These are phyloP conservation scores for Hemaris fuciformis DNA, from an alignment of 2,888 invertebrate genomes.

Conservation along the genomic window DNA sequence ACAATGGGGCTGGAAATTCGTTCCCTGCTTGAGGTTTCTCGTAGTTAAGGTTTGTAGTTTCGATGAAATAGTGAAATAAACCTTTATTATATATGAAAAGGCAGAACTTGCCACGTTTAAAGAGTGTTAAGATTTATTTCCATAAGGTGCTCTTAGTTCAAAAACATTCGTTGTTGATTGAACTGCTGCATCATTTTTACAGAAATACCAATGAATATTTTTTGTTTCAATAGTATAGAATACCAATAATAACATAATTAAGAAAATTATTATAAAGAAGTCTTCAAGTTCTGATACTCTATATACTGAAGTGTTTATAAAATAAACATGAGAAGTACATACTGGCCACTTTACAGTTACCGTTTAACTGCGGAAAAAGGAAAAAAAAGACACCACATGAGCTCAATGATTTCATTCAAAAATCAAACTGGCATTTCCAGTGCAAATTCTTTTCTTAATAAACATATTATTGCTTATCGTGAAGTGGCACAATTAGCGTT, in stretches of 20 bases:
- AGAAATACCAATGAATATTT: too few relatives aligned
- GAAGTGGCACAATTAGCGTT: background rate
- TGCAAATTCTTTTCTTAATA: background rate
- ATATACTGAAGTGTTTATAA: too few relatives aligned
- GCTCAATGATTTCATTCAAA: background rate
- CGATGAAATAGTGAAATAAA: conserved; percentile 11
- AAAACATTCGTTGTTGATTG: too few relatives aligned
- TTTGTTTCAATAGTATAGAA: too few relatives aligned
- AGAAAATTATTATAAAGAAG: too few relatives aligned
- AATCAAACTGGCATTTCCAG: background rate
- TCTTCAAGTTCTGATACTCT: too few relatives aligned
- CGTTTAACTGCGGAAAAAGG: background rate
- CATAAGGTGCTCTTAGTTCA: too few relatives aligned
- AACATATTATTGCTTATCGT: background rate
- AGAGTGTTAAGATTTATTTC: too few relatives aligned
- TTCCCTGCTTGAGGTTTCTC: background rate
- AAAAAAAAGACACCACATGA: background rate
- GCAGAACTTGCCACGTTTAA: background rate
- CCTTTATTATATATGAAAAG: background rate
- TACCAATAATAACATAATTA: too few relatives aligned
- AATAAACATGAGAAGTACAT: background rate
- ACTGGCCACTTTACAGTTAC: background rate
- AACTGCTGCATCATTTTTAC: too few relatives aligned
- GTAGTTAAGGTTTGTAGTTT: background rate
- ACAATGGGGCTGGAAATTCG: background rate